Conservation (phyloP, 2,113 vertebrate genomes). For the Puffinus mauretanicus region DNA sequence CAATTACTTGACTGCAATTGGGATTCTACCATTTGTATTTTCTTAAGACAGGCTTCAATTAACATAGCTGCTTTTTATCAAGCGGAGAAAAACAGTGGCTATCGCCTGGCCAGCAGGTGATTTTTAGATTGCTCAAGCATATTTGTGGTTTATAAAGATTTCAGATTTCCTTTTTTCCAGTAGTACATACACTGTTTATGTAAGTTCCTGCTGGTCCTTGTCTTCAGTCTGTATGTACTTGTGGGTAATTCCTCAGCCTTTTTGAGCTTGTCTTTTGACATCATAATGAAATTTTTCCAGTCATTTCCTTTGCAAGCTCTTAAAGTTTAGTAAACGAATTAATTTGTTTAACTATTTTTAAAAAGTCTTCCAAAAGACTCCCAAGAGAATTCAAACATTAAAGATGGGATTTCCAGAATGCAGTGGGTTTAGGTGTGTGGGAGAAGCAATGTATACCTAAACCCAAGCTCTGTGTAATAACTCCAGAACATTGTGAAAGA, state of each 20-base stretch:
- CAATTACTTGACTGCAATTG: background rate
- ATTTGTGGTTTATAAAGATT: background rate
- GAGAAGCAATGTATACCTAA: background rate
- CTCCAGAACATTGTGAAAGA: background rate
- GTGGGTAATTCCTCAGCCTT: background rate
- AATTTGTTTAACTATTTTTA: background rate
- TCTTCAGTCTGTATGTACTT: background rate
- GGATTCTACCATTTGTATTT: background rate
- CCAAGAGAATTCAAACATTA: background rate
- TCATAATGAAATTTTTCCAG: background rate
- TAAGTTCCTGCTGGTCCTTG: background rate
- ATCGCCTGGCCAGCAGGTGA: background rate
- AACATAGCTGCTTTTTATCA: background rate
- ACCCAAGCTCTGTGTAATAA: background rate
- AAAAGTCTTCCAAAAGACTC: background rate
- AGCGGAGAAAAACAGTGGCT: background rate
- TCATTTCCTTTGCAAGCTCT: background rate
- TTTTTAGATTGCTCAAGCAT: background rate
- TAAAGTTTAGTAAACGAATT: background rate
- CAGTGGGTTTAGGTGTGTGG: background rate
- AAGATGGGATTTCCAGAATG: background rate
- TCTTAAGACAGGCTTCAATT: background rate
- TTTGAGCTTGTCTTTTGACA: background rate
- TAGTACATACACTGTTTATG: background rate
- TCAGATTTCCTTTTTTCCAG: background rate